These are phyloP conservation scores for Amblyraja radiata DNA, from an alignment of 2,797 vertebrate species.

Conservation along the genomic window DNA sequence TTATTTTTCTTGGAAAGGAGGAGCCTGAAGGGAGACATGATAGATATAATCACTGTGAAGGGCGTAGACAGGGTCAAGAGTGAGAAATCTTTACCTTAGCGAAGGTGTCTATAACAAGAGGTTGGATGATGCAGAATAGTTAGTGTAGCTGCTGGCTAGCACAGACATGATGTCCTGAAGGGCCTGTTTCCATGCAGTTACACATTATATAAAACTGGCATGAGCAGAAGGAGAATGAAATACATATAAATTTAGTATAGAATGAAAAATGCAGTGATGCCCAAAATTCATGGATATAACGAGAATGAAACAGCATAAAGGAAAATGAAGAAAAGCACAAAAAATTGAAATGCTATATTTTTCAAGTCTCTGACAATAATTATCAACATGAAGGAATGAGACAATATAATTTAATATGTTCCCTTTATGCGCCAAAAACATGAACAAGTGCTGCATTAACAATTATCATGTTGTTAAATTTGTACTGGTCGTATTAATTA, in stretches of 20 bases:
- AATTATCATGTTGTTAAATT: not conserved
- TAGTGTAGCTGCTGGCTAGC: no score
- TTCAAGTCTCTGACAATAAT: not conserved
- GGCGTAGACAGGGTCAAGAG: no score
- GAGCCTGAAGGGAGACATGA: no score
- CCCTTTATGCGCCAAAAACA: not conserved
- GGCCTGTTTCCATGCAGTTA: no score
- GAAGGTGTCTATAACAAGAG: no score
- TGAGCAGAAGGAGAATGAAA: not conserved
- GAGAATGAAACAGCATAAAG: not conserved
- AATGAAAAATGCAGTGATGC: not conserved
- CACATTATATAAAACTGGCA: not conserved
- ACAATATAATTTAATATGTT: not conserved
- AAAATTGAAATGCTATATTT: not conserved
- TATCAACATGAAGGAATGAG: not conserved
- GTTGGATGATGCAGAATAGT: no score
- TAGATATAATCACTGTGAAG: no score
- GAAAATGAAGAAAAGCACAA: not conserved
- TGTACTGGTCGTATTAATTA: not conserved
- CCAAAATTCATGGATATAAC: not conserved
- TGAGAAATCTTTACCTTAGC: no score
- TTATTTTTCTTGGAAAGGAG: no score
- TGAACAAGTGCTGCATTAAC: not conserved
- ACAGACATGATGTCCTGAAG: no score
- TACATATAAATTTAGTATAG: not conserved